These are phyloP conservation scores for Zalophus californianus DNA, from an alignment of 2,797 vertebrate species.

Conservation along the genomic window DNA sequence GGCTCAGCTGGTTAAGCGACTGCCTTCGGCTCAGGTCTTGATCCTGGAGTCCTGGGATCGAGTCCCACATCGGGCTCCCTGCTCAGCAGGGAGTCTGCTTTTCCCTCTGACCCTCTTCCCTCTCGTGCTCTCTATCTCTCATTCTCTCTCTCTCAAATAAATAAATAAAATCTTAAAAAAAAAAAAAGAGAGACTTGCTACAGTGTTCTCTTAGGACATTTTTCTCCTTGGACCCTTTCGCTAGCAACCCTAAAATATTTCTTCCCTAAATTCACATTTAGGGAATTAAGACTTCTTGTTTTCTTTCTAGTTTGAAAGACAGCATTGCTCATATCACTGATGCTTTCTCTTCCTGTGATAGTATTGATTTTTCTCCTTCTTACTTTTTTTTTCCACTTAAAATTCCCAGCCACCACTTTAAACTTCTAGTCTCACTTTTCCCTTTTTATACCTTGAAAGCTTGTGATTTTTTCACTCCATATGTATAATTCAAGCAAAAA, in stretches of 20 bases:
- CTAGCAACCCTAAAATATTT: neutral
- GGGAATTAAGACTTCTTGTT: neutral
- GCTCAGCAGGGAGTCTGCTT: no score
- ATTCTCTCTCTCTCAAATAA: no score
- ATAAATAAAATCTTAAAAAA: no score
- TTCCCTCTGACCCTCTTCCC: no score
- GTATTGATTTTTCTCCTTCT: slow-evolving; percentile 46
- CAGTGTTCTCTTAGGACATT: neutral
- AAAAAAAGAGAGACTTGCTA: neutral
- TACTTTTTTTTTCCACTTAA: neutral
- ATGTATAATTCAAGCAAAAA: slow-evolving; percentile 56
- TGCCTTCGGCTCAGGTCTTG: no score
- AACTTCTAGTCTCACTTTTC: slow-evolving; percentile 39
- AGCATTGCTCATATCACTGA: neutral
- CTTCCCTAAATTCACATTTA: neutral
- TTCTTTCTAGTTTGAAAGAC: neutral
- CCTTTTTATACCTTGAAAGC: slow-evolving; percentile 23
- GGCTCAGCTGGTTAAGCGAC: no score
- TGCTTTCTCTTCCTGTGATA: neutral
- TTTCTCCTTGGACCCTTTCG: neutral
- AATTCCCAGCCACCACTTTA: neutral
- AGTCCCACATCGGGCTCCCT: no score
- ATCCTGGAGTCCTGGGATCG: no score
- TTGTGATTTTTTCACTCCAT: neutral
- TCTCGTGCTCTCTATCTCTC: no score